Percentiles rank a stretch among this genome's conserved stretches.
phyloP scores from a whole-genome alignment of 2,113 vertebrate species.

The Poecilia latipinna region DNA sequence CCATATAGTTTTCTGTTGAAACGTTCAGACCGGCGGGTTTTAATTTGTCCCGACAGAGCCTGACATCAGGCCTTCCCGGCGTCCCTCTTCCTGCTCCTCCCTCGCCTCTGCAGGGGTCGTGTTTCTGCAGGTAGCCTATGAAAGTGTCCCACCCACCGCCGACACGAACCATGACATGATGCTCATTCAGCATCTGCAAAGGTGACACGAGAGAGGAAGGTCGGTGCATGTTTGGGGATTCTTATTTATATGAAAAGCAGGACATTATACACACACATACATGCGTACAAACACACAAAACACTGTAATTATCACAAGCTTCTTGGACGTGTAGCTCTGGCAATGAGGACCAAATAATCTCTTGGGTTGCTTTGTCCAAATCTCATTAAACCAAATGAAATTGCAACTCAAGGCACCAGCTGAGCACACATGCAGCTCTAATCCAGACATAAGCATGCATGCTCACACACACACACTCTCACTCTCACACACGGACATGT shows the following conservation, averaged over 20 bases:
- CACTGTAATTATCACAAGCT: slow-evolving; percentile 66
- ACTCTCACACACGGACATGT: slow-evolving; percentile 31
- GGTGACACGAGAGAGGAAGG: slow-evolving; percentile 22
- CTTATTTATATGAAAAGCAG: slow-evolving; percentile 28
- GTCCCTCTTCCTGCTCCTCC: slow-evolving; percentile 83
- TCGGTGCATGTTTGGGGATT: slow-evolving; percentile 33
- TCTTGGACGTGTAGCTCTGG: slow-evolving; percentile 36
- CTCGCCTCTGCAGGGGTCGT: slow-evolving; percentile 91
- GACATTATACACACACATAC: neutral
- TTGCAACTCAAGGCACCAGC: slow-evolving; percentile 72
- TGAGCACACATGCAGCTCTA: slow-evolving; percentile 72
- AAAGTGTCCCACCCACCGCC: slow-evolving; percentile 99
- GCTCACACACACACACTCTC: slow-evolving; percentile 29
- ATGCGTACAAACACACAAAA: slow-evolving; percentile 4
- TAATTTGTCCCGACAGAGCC: slow-evolving; percentile 82
- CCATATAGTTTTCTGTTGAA: slow-evolving; percentile 93
- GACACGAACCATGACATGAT: slow-evolving; percentile 97
- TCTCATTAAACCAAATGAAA: slow-evolving; percentile 83
- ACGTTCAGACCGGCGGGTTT: slow-evolving; percentile 85
- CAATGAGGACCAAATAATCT: slow-evolving; percentile 66
- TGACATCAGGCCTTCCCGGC: slow-evolving; percentile 85
- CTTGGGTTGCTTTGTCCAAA: slow-evolving; percentile 74
- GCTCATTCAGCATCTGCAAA: slow-evolving; percentile 97
- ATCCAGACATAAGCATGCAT: slow-evolving; percentile 57
- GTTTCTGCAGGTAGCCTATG: slow-evolving; percentile 92